Percentiles rank a stretch among this genome's conserved stretches.
These are phyloP conservation scores for Pontoporia blainvillei DNA, from an alignment of 2,113 vertebrate species.

Conservation along the genomic window DNA sequence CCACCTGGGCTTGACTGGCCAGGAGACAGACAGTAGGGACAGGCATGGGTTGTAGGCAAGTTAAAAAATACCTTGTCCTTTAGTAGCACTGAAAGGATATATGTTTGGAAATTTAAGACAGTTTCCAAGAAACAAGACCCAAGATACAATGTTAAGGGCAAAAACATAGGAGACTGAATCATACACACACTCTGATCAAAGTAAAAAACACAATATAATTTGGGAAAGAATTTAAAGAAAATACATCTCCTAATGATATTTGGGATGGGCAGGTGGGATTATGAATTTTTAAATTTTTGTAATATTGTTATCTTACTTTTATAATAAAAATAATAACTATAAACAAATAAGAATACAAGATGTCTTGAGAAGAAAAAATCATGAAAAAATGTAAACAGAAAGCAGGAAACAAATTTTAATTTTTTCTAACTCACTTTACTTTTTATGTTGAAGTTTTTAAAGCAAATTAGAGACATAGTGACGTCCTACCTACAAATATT, in stretches of 20 bases:
- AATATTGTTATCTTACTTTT: neutral
- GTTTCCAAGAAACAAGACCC: neutral
- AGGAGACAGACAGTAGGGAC: neutral
- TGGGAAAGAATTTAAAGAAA: neutral
- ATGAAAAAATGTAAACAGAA: neutral
- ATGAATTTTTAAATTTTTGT: neutral
- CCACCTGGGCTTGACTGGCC: neutral
- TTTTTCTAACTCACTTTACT: neutral
- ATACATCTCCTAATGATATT: neutral
- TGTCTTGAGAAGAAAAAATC: constrained; percentile 14
- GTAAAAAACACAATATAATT: neutral
- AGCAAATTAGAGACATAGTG: neutral
- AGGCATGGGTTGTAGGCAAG: neutral
- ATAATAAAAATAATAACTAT: neutral
- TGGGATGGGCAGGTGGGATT: neutral
- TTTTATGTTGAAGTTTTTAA: constrained; percentile 28
- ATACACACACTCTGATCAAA: neutral
- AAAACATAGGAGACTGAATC: neutral
- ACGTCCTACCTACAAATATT: neutral
- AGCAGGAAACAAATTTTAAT: constrained; percentile 3
- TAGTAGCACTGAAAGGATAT: neutral
- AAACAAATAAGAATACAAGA: neutral
- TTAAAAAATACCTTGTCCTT: constrained; percentile 2
- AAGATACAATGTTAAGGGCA: neutral
- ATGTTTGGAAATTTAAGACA: neutral